Percentiles rank a stretch among this genome's conserved stretches.
Evolutionary conservation across 2,888 invertebrate genomes (phyloP).

Genomic region (Chloroclystis v-ata): DNA sequence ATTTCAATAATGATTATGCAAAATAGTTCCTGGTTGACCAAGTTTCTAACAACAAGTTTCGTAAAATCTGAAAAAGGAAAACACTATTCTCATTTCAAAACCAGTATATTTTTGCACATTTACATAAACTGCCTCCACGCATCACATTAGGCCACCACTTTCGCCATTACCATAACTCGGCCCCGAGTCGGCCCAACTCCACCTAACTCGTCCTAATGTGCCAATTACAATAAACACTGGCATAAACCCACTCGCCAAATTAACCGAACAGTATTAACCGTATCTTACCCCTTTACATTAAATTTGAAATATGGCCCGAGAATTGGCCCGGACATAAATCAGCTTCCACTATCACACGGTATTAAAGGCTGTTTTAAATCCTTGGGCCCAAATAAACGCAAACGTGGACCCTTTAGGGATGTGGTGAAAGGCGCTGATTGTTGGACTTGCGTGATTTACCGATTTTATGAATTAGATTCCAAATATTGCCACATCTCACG

Average conservation of each 20-base stretch:
- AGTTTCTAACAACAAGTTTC: too few species aligned
- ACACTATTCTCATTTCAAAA: too few species aligned
- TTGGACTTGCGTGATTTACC: too few species aligned
- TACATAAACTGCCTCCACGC: too few species aligned
- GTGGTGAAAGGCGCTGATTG: constrained; percentile 2
- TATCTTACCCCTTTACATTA: constrained; percentile 24
- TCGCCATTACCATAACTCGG: constrained; percentile 11
- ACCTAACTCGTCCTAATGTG: constrained; percentile 13
- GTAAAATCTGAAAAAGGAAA: too few species aligned
- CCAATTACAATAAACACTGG: constrained; percentile 21
- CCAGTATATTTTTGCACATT: not conserved
- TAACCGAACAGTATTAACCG: constrained; percentile 22
- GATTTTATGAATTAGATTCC: too few species aligned
- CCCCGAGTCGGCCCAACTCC: constrained; percentile 11
- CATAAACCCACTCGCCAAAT: constrained; percentile 22
- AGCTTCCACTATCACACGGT: constrained; percentile 26
- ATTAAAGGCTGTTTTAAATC: constrained; percentile 31
- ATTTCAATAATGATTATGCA: too few species aligned
- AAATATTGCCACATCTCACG: too few species aligned
- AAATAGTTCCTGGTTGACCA: too few species aligned
- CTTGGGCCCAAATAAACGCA: constrained; percentile 23
- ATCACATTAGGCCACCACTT: not conserved
- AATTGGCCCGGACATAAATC: constrained; percentile 27
- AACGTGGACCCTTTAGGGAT: constrained; percentile 22
- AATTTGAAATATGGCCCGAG: constrained; percentile 24